Evolutionary conservation across 1,140 invertebrate species (phyloP).

Genomic region (Drosophila triauraria): DNA sequence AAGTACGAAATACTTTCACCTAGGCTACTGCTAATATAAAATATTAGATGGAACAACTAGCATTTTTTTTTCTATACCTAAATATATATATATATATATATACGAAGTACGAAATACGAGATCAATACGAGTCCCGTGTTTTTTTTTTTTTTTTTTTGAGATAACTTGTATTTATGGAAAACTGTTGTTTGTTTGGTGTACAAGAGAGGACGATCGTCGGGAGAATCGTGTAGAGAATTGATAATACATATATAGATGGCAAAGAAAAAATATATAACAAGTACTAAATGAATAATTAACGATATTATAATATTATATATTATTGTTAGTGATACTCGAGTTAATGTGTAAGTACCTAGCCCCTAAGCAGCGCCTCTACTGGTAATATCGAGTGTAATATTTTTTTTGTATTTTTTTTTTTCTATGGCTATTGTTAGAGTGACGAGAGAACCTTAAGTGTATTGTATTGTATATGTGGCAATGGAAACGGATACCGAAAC

Average conservation of each 20-base stretch:
- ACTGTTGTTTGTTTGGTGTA: slow-evolving; percentile 68
- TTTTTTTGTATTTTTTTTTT: slow-evolving; percentile 57
- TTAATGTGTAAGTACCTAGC: slow-evolving; percentile 65
- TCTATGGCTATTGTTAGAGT: slow-evolving; percentile 34
- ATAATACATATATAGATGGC: slow-evolving; percentile 21
- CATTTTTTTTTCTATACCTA: slow-evolving; percentile 71
- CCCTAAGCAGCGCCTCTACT: slow-evolving; percentile 59
- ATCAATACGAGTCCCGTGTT: slow-evolving; percentile 35
- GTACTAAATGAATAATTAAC: slow-evolving; percentile 59
- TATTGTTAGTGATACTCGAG: slow-evolving; percentile 75
- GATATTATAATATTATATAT: slow-evolving; percentile 52
- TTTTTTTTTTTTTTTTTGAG: slow-evolving; percentile 40
- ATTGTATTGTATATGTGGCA: slow-evolving; percentile 35
- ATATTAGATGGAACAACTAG: slow-evolving; percentile 79
- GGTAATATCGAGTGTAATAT: slow-evolving; percentile 35
- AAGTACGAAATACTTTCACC: slow-evolving; percentile 57
- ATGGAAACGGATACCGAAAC: not conserved
- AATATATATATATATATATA: slow-evolving; percentile 43
- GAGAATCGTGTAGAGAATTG: slow-evolving; percentile 65
- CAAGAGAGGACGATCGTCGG: slow-evolving; percentile 35
- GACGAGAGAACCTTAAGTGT: slow-evolving; percentile 31
- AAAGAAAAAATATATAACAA: slow-evolving; percentile 27
- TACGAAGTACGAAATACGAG: slow-evolving; percentile 5
- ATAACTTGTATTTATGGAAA: slow-evolving; percentile 63
- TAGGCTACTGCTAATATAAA: slow-evolving; percentile 73